These are phyloP conservation scores for Hemaris fuciformis DNA, from an alignment of 2,888 invertebrate species.

Conservation along the genomic window DNA sequence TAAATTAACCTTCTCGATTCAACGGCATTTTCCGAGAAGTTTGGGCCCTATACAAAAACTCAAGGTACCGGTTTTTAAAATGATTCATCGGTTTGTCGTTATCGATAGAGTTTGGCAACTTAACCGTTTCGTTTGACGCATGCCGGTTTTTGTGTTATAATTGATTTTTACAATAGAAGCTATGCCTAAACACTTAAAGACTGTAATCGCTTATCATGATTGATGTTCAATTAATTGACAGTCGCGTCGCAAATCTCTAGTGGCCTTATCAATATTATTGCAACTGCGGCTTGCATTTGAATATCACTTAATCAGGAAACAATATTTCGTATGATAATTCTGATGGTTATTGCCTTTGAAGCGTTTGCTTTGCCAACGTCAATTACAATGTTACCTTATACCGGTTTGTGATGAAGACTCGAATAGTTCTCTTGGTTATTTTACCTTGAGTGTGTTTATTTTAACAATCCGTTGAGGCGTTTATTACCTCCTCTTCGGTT, in stretches of 20 bases:
- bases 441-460: slow-evolving; percentile 2
- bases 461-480: not conserved
- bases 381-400: slow-evolving; percentile 11
- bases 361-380: slow-evolving; percentile 11
- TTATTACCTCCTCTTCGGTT: not conserved
- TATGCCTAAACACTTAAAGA: not conserved
- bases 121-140: slow-evolving; percentile 29
- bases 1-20: slow-evolving; percentile 22
- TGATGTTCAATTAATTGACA: not conserved
- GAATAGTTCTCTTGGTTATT: not conserved
- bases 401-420: not conserved
- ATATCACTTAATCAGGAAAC: slow-evolving; percentile 25
- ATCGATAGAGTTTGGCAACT: slow-evolving; percentile 28
- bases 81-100: slow-evolving; percentile 32
- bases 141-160: slow-evolving; percentile 14
- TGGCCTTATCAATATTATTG: slow-evolving; percentile 29
- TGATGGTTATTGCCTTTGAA: slow-evolving; percentile 1
- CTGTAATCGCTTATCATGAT: not conserved
- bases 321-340: slow-evolving; percentile 13
- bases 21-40: slow-evolving; percentile 26
- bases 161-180: not conserved
- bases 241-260: slow-evolving; percentile 10
- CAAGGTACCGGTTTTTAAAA: slow-evolving; percentile 25
- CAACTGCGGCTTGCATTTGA: slow-evolving; percentile 25
- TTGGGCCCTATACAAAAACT: slow-evolving; percentile 21